These are phyloP conservation scores for Argyresthia goedartella DNA, from an alignment of 2,888 invertebrate species.

Conservation along the genomic window DNA sequence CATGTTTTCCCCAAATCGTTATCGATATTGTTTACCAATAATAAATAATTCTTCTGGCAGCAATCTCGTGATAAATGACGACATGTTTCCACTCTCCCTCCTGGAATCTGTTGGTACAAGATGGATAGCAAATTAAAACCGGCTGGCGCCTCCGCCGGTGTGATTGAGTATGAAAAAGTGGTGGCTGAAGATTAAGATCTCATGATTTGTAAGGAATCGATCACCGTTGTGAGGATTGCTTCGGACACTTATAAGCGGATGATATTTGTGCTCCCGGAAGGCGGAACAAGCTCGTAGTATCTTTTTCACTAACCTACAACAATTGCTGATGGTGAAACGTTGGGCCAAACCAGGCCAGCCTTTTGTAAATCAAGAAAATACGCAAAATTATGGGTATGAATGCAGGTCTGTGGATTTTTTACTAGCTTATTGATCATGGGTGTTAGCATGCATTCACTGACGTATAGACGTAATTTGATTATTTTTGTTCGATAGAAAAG, in stretches of 20 bases:
- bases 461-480: no score
- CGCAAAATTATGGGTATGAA: no score
- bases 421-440: no score
- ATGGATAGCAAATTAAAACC: constrained; percentile 58
- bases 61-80: constrained; percentile 1
- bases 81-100: constrained; percentile 1
- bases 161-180: constrained; percentile 66
- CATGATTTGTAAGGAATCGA: constrained; percentile 19
- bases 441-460: no score
- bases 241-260: background rate
- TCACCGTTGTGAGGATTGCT: background rate
- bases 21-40: constrained; percentile 2
- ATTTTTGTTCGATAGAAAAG: no score
- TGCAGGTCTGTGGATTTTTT: no score
- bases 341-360: no score
- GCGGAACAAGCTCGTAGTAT: no score
- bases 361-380: no score
- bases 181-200: constrained; percentile 40
- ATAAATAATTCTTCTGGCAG: background rate
- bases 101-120: constrained; percentile 21
- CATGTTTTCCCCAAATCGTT: background rate
- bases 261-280: no score
- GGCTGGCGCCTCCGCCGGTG: constrained; percentile 22
- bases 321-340: no score
- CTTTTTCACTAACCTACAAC: no score